Evolutionary conservation across 2,888 invertebrate genomes (phyloP), one percentile per base, ranked within the genome.

Genomic region (Resseliella maxima): DNA sequence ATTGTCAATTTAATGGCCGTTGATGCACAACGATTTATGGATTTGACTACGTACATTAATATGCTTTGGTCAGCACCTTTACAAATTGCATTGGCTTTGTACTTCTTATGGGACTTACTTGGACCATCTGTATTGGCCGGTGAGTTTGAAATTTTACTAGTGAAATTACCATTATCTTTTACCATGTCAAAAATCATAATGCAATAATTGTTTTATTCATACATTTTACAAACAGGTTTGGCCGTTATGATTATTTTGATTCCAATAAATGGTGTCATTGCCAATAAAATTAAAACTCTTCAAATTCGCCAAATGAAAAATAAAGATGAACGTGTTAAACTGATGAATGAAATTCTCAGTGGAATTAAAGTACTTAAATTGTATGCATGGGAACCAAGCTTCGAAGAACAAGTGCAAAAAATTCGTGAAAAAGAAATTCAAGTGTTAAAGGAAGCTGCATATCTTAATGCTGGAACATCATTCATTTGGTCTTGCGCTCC

Each of bases 321-420:
- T 90, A 98, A 98, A 91, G 98, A 98, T 89, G 96, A 97, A 89
- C 93, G 98, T 88, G 96, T 98, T 0, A 98, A 98, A 89, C 92
- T 98, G 86, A 97, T 98, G 96, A 98, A 96, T 89, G 98, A 98
- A 92, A 95, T 98, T 88, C 93, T 98, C 86, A 96, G 95, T 90
- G 98, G 98, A 85, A 97, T 98, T 88, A 98, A 98, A 93, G 97
- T 94, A 89, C 92, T 98, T 88, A 98, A 98, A 92, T 92, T 98
- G 90, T 98, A 98, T 90, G 98, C 97, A 0, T 98, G 98, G 98
- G 98, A 98, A 90, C 95, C 95, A 1, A 97, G 97, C 88, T 98
- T 98, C 90, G 96, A 97, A 90, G 94, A 95, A 86, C 96, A 98
- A 92, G 95, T 99, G 88, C 92, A 95, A 88, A 94, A 95, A 89